phyloP scores from a whole-genome alignment of 2,888 invertebrate genomes.

The Bombylius major region DNA sequence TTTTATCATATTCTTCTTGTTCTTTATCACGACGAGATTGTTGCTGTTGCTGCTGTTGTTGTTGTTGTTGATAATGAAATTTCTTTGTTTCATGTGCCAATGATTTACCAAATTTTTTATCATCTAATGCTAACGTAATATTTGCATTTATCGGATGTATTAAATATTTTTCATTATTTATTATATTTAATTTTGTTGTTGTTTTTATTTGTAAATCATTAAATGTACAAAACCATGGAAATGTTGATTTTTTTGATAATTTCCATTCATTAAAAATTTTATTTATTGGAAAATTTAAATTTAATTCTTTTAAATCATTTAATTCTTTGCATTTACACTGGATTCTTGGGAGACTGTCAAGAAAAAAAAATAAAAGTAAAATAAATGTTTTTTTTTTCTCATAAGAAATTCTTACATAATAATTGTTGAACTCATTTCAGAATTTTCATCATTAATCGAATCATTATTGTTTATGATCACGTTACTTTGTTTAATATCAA shows the following conservation, averaged over 20 bases:
- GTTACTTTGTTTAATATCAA: constrained; percentile 19
- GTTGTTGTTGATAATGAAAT: neutral
- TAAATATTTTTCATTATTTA: constrained; percentile 25
- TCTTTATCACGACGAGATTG: neutral
- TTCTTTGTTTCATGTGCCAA: neutral
- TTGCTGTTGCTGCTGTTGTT: neutral
- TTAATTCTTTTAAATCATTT: neutral
- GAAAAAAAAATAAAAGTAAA: neutral
- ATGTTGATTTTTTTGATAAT: constrained; percentile 11
- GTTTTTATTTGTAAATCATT: constrained; percentile 21
- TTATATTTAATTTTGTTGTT: constrained; percentile 1
- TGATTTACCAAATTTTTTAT: constrained; percentile 13
- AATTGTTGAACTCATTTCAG: neutral
- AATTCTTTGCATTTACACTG: constrained; percentile 18
- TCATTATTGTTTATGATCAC: neutral
- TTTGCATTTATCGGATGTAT: constrained; percentile 27
- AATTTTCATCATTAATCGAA: neutral
- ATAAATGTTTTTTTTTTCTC: too few species aligned
- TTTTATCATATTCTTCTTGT: neutral
- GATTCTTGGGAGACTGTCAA: constrained; percentile 20
- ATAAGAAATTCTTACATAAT: neutral
- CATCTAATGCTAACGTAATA: constrained; percentile 27
- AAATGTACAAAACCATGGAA: constrained; percentile 27
- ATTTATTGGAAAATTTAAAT: neutral
- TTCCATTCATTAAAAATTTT: neutral